Conservation (phyloP, 2,888 invertebrate genomes). For the Ptychoptera contaminata region DNA sequence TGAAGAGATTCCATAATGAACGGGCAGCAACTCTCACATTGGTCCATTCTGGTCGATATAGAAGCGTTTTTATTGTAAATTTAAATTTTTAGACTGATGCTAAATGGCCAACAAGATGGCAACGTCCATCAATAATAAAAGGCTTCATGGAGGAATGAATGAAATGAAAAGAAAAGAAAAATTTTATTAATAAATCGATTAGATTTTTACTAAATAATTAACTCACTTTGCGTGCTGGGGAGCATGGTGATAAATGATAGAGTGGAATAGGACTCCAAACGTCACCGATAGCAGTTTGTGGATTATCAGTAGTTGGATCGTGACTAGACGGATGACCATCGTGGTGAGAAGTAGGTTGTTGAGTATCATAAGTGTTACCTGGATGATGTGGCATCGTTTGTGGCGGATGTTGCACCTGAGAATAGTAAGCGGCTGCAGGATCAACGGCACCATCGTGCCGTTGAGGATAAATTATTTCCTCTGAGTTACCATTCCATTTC, state of each 20-base stretch:
- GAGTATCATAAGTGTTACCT: not conserved
- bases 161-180: too few relatives aligned
- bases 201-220: too few relatives aligned
- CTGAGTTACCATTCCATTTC: conserved; percentile 15
- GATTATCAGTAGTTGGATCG: conserved; percentile 11
- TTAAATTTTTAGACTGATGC: too few relatives aligned
- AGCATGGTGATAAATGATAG: conserved; percentile 47
- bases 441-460: conserved; percentile 7
- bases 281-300: conserved; percentile 34
- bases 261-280: conserved; percentile 46
- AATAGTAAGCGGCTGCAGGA: conserved; percentile 8
- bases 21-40: too few relatives aligned
- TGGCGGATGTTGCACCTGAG: conserved; percentile 2
- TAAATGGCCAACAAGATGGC: too few relatives aligned
- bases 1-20: too few relatives aligned
- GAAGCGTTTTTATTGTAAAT: too few relatives aligned
- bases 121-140: too few relatives aligned
- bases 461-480: conserved; percentile 5
- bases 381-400: conserved; percentile 5
- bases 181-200: too few relatives aligned
- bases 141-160: too few relatives aligned
- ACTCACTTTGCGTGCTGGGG: conserved; percentile 22
- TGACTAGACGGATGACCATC: conserved; percentile 11
- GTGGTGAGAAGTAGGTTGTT: too few relatives aligned
- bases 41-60: too few relatives aligned